These are phyloP conservation scores for Oppia nitens DNA, from an alignment of 1,140 invertebrate species.

Conservation along the genomic window DNA sequence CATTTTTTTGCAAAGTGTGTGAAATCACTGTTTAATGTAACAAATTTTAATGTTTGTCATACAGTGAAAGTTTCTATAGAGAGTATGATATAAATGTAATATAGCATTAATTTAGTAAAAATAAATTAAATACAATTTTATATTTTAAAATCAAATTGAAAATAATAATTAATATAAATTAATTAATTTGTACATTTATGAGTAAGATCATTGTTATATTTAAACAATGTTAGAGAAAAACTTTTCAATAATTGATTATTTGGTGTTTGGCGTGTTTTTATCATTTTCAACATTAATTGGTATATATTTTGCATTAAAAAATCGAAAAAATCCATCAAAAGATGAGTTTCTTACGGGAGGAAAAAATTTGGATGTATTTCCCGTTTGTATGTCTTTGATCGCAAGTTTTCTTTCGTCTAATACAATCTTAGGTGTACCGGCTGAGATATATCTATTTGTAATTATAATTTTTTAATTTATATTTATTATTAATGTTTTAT, in stretches of 20 bases:
- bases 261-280: constrained; percentile 24
- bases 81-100: no score
- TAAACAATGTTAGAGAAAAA: neutral
- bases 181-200: no score
- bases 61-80: no score
- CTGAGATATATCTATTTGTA: constrained; percentile 16
- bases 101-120: no score
- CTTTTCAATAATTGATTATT: constrained; percentile 22
- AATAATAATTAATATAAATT: no score
- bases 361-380: constrained; percentile 20
- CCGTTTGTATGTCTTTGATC: constrained; percentile 22
- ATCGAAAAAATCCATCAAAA: constrained; percentile 20
- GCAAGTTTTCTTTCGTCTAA: constrained; percentile 25
- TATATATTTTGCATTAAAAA: constrained; percentile 21
- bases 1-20: no score
- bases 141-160: no score
- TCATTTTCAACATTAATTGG: constrained; percentile 25
- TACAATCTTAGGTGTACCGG: constrained; percentile 21
- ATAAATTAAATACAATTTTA: no score
- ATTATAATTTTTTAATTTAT: neutral
- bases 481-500: neutral
- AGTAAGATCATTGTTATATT: no score
- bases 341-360: constrained; percentile 21
- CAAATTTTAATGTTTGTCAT: no score
- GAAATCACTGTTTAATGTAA: no score